phyloP scores from a whole-genome alignment of 2,797 vertebrate species.

The Todus mexicanus region DNA sequence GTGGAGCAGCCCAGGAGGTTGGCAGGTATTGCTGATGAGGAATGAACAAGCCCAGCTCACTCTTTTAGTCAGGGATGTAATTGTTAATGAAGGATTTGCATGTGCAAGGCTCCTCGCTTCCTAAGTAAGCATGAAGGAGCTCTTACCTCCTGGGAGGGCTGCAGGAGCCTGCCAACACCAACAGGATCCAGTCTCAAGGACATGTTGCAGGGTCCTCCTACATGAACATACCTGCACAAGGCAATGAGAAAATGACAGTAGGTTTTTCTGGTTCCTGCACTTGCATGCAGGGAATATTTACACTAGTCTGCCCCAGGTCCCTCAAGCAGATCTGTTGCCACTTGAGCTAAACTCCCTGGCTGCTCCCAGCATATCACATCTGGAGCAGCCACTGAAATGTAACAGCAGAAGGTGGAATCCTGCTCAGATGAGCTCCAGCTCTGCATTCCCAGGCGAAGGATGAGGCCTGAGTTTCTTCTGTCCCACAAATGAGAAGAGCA shows the following conservation, averaged over 20 bases:
- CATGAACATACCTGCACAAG: background rate
- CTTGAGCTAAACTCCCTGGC: background rate
- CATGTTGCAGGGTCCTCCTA: background rate
- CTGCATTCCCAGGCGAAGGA: background rate
- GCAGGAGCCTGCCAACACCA: background rate
- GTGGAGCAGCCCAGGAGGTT: background rate
- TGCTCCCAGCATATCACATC: background rate
- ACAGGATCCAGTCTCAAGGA: background rate
- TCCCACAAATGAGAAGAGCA: conserved; percentile 11
- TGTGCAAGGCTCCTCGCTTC: background rate
- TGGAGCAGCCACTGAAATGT: background rate
- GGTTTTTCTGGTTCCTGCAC: background rate
- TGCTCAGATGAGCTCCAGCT: background rate
- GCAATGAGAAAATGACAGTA: background rate
- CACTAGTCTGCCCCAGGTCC: background rate
- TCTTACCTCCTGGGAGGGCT: background rate
- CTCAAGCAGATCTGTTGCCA: background rate
- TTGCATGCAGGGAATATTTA: background rate
- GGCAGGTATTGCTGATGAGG: background rate
- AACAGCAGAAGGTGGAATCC: background rate
- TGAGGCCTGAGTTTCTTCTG: background rate
- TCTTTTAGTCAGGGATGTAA: background rate
- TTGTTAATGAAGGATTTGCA: background rate
- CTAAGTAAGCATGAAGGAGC: background rate
- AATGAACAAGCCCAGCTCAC: background rate